Conservation (phyloP, 2,888 invertebrate genomes). For the Napeogenes sylphis region DNA sequence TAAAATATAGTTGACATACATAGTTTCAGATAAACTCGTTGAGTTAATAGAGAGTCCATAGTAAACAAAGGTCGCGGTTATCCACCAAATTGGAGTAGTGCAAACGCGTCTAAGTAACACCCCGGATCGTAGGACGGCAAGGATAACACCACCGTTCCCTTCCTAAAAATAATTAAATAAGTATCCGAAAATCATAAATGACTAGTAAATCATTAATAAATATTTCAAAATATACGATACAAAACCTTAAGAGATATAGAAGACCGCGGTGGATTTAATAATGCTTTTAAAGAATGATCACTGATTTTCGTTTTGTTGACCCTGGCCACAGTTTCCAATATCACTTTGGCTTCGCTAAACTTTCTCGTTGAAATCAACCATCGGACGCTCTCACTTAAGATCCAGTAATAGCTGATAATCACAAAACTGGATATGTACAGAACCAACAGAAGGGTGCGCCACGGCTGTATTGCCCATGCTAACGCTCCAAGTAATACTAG, state of each 20-base stretch:
- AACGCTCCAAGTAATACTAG: conserved; percentile 81
- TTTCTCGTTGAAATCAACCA: conserved; percentile 85
- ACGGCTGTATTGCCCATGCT: conserved; percentile 82
- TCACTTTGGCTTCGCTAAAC: conserved; percentile 77
- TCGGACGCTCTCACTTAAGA: conserved; percentile 82
- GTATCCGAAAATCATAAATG: background rate
- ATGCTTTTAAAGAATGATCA: conserved; percentile 58
- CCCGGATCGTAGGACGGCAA: conserved; percentile 66
- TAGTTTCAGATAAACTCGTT: conserved; percentile 81
- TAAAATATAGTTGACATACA: conserved; percentile 81
- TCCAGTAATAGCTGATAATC: conserved; percentile 81
- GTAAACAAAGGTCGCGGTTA: conserved; percentile 83
- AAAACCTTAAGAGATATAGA: background rate
- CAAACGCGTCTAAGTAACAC: conserved; percentile 71
- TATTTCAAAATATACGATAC: background rate
- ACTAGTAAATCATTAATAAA: background rate
- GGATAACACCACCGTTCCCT: conserved; percentile 37
- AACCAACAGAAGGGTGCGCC: conserved; percentile 81
- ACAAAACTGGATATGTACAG: conserved; percentile 83
- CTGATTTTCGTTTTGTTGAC: conserved; percentile 78
- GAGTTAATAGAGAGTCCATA: conserved; percentile 85
- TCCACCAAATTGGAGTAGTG: conserved; percentile 83
- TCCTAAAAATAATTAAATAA: conserved; percentile 14
- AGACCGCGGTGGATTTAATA: conserved; percentile 48
- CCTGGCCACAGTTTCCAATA: conserved; percentile 79